Evolutionary conservation across 2,797 vertebrate species (phyloP), one percentile per base, ranked within the genome.

Genomic region (Loris lydekkerianus): DNA sequence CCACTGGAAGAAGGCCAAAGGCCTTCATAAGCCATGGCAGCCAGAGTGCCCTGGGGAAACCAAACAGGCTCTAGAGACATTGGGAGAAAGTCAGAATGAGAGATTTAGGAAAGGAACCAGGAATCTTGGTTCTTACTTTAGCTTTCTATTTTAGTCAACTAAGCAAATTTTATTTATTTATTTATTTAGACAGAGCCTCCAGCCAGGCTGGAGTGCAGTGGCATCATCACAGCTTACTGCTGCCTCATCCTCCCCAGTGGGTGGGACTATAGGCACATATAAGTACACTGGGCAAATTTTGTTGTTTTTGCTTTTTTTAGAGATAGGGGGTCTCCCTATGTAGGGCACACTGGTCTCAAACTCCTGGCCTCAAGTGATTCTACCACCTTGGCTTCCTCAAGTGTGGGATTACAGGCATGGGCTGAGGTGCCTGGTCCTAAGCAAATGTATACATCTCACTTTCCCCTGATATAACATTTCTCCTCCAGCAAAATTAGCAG

Each of bases 1-100:
- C 82, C 25, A 4, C 46, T 65, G 43, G 94, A 92, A 40, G 11
- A 53, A 89, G 29, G 77, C 90, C 93, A 82, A 77, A 76, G 91
- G 21, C 75, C 21, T 69, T 81, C 53, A 23, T 8, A 46, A 7
- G 27, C 63, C 49, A 70, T 53, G 43, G 40, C 40, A 53, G 29
- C 73, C 85, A 77, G 43, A 53, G 27, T 2, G 13, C 43, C 76
- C 89, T 56, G 58, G 69, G 60, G 43, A 70, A 85, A 34, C 63
- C 76, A 65, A 85, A 93, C 2, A 7, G 7, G 23, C 63, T 87
- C 40, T 56, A 21, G 78, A 91, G 63, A 87, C 31, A 21, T 3
- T 61, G 29, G n/a, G 63, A 89, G 82, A 77, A 87, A 87, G 58
- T 63, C 60, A 34, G 23, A 31, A 80, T 58, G 29, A 70, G 87